Conservation (phyloP, 2,888 invertebrate genomes). For the Himalopsyche anomala region DNA sequence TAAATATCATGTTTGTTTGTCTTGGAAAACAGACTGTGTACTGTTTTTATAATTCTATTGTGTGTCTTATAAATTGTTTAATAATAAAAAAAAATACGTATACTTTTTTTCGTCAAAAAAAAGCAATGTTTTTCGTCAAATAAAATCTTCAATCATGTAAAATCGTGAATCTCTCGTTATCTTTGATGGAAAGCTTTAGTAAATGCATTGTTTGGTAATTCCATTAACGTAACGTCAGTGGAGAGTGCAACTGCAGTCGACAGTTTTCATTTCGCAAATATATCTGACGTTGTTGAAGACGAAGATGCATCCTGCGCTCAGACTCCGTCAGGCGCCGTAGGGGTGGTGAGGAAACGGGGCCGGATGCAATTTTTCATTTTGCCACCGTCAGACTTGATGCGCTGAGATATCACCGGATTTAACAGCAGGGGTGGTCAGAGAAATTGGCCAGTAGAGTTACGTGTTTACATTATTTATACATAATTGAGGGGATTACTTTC, state of each 20-base stretch:
- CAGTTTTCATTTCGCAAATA: conserved; percentile 27
- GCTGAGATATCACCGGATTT: neutral
- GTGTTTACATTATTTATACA: too few species aligned
- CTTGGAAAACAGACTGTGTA: too few species aligned
- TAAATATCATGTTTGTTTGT: too few species aligned
- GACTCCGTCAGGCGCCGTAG: too few species aligned
- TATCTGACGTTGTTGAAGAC: conserved; percentile 5
- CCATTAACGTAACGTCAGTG: neutral
- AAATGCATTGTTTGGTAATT: conserved; percentile 1
- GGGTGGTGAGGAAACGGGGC: neutral
- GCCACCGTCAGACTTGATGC: neutral
- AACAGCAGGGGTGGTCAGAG: neutral
- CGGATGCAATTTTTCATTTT: conserved; percentile 34
- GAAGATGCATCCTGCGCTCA: neutral
- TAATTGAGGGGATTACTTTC: too few species aligned
- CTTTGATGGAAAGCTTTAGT: neutral
- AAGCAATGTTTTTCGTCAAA: too few species aligned
- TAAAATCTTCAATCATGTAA: too few species aligned
- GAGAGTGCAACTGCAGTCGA: conserved; percentile 5
- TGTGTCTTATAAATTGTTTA: too few species aligned
- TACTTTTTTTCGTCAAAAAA: too few species aligned
- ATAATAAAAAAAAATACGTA: too few species aligned
- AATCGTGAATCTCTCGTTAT: neutral
- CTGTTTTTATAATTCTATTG: too few species aligned
- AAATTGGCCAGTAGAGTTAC: too few species aligned